Conservation (phyloP, 2,797 vertebrate species). For the Tragopan temminckii region DNA sequence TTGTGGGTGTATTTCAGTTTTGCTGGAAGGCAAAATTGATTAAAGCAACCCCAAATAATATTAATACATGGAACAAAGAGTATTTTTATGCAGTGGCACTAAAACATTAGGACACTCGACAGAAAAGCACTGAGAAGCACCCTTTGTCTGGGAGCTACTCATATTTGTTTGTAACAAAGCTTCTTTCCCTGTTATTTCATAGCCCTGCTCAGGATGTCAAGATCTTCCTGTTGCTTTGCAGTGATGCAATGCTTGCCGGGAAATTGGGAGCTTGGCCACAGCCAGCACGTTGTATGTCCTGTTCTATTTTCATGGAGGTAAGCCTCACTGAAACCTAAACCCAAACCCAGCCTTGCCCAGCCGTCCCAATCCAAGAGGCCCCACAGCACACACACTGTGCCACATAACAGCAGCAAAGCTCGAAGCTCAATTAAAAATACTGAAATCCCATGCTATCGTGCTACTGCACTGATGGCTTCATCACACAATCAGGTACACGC, state of each 20-base stretch:
- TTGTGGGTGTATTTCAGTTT: neutral
- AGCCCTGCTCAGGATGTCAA: neutral
- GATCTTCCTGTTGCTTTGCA: neutral
- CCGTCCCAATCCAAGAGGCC: neutral
- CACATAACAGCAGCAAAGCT: neutral
- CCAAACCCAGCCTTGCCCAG: neutral
- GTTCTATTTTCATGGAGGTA: neutral
- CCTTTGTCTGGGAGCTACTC: neutral
- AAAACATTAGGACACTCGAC: neutral
- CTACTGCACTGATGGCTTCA: neutral
- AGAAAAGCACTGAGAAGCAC: neutral
- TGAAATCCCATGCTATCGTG: neutral
- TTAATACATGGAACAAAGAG: neutral
- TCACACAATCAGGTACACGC: neutral
- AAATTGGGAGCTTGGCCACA: neutral
- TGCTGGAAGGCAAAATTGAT: neutral
- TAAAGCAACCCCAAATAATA: neutral
- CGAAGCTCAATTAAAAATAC: neutral
- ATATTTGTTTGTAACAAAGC: neutral
- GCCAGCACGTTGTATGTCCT: neutral
- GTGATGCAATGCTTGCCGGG: neutral
- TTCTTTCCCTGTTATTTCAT: neutral
- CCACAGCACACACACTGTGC: neutral
- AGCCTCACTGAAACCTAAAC: neutral
- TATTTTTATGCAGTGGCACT: conserved; percentile 1